Conservation (phyloP, 2,888 invertebrate genomes). For the Hedychridium roseum region DNA sequence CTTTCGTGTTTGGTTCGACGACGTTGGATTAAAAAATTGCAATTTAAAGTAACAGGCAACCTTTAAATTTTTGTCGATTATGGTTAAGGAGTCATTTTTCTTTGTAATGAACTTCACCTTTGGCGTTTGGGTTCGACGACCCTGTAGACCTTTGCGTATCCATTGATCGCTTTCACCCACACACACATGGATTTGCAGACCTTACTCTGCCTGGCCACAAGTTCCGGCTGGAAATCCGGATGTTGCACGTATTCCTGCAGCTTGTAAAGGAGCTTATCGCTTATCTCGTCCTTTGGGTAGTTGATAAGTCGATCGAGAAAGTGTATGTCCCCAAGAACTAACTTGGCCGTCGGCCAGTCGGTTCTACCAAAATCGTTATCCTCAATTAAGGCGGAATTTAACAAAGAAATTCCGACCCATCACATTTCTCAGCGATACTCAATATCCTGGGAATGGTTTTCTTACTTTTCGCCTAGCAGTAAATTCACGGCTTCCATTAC, state of each 20-base stretch:
- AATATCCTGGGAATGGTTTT: no score
- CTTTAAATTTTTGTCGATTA: no score
- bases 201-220: slow-evolving; percentile 85
- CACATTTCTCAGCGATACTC: no score
- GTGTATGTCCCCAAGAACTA: slow-evolving; percentile 80
- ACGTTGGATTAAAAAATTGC: no score
- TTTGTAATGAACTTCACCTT: slow-evolving; percentile 65
- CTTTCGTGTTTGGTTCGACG: no score
- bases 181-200: slow-evolving; percentile 91
- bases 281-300: slow-evolving; percentile 88
- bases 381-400: background rate
- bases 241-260: slow-evolving; percentile 84
- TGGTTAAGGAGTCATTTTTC: background rate
- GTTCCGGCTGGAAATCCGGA: slow-evolving; percentile 85
- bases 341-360: slow-evolving; percentile 87
- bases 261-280: slow-evolving; percentile 78
- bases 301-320: slow-evolving; percentile 84
- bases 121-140: slow-evolving; percentile 89
- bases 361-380: slow-evolving; percentile 69
- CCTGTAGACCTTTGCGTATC: slow-evolving; percentile 85
- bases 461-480: slow-evolving; percentile 81
- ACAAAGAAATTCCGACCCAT: no score
- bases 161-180: slow-evolving; percentile 92
- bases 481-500: slow-evolving; percentile 94
- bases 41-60: no score